Evolutionary conservation across 92 coral and sea anemone species (phyloP), one percentile per base, ranked within the genome.

Genomic region (Siderastrea radians): DNA sequence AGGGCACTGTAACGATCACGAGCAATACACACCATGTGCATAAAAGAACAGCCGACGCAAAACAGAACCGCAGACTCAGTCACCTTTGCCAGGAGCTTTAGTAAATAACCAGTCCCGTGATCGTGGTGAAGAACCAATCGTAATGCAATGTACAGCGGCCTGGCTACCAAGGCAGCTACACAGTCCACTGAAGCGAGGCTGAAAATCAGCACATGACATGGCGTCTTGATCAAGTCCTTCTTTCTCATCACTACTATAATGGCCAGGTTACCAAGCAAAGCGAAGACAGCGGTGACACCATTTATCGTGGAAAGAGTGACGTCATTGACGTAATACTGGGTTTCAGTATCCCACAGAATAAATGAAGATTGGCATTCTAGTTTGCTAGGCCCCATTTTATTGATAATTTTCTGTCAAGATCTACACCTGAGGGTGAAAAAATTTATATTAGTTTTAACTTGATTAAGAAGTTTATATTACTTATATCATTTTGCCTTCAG

Each of bases 131-230:
- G 55, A 11, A 13, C 52, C 55, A 78, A 1, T 19, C 83, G 71
- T 9, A 78, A 26, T 4, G 68, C 71, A 48, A 48, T 78, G 71
- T 61, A 78, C 44, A 78, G 26, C 38, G 83, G 83, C n/a, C 14
- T 78, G 43, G 72, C 71, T 78, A 63, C 60, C 19, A 49, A 62
- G 46, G 72, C 17, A 49, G 71, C 71, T 8, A 48, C 17, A 7
- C 58, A 78, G 57, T 78, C 83, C 16, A 78, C 47, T 4, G 49
- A 48, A 16, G 71, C 49, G 9, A 78, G 72, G 72, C 83, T 78
- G 68, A n/a, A 10, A 6, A 17, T 46, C 14, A 78, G 83, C 48
- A 62, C 10, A 26, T 78, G 60, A 62, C 68, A 61, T 9, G 60
- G 60, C 19, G 72, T 62, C 72, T 17, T 43, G 10, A 63, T 62